These are phyloP conservation scores for Toxonevra muliebris DNA, from an alignment of 2,888 invertebrate species.

Conservation along the genomic window DNA sequence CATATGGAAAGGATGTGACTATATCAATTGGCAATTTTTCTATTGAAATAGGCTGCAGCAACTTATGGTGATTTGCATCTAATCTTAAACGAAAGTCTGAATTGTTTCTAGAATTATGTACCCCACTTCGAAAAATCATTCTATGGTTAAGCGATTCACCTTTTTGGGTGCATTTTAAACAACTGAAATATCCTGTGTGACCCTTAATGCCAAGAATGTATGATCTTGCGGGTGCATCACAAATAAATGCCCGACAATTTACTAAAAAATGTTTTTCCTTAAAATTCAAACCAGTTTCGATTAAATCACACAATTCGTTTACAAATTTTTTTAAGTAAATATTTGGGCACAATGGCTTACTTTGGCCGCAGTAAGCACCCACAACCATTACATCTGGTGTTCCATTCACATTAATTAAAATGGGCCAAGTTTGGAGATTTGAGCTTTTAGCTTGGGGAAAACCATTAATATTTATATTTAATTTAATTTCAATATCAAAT, in stretches of 20 bases:
- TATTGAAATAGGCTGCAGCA: conserved; percentile 14
- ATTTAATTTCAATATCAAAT: no score
- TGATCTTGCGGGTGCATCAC: conserved; percentile 31
- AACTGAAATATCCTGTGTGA: no score
- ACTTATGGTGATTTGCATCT: conserved; percentile 27
- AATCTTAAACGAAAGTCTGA: conserved; percentile 23
- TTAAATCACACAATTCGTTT: not conserved
- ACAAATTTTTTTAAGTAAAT: conserved; percentile 4
- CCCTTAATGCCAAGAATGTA: conserved; percentile 21
- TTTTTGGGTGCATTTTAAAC: conserved; percentile 27
- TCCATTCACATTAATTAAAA: conserved; percentile 7
- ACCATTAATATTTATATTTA: conserved; percentile 2
- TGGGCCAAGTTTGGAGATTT: conserved; percentile 11
- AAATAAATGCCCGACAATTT: conserved; percentile 8
- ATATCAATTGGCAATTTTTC: conserved; percentile 31
- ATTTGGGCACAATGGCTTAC: not conserved
- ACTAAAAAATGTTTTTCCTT: conserved; percentile 4
- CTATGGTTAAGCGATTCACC: conserved; percentile 26
- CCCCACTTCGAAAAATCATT: conserved; percentile 24
- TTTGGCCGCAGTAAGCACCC: conserved; percentile 9
- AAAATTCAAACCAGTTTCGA: conserved; percentile 5
- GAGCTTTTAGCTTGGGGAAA: conserved; percentile 6
- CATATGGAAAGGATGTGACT: conserved; percentile 22
- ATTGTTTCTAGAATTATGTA: conserved; percentile 24
- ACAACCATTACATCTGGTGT: conserved; percentile 4